Percentiles rank a stretch among this genome's conserved stretches.
These are phyloP conservation scores for Ichneumon xanthorius DNA, from an alignment of 2,888 invertebrate species.

Conservation along the genomic window DNA sequence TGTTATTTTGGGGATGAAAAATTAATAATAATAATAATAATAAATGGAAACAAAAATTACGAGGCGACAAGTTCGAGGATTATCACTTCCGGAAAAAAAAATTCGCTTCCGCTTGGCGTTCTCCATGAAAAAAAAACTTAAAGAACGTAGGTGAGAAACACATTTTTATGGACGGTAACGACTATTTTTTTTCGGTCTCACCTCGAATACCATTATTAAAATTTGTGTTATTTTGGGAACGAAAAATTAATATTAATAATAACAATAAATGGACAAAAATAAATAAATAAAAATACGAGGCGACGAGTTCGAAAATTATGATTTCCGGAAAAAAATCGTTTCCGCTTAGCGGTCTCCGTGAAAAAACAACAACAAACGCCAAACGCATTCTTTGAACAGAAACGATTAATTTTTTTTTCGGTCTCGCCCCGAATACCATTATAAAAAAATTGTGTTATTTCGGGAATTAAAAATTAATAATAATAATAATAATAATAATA, in stretches of 20 bases:
- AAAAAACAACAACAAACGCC: not conserved
- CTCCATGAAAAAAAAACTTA: constrained; percentile 25
- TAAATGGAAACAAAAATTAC: constrained; percentile 4
- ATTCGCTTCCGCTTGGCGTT: not conserved
- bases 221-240: constrained; percentile 18
- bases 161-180: constrained; percentile 26
- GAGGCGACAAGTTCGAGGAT: constrained; percentile 58
- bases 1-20: constrained; percentile 25
- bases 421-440: not conserved
- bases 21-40: not conserved
- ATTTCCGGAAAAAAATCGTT: constrained; percentile 12
- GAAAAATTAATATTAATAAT: not conserved
- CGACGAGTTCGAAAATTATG: constrained; percentile 54
- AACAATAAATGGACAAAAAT: not conserved
- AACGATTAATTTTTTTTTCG: constrained; percentile 10
- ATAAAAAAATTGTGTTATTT: constrained; percentile 18
- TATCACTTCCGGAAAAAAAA: not conserved
- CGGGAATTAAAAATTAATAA: constrained; percentile 10
- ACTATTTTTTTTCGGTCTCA: not conserved
- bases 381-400: constrained; percentile 52
- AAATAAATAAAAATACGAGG: not conserved
- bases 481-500: not conserved
- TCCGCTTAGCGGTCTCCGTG: not conserved
- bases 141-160: constrained; percentile 70
- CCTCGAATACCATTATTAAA: not conserved